Evolutionary conservation across 2,888 invertebrate species (phyloP).

Genomic region (Neoascia interrupta): DNA sequence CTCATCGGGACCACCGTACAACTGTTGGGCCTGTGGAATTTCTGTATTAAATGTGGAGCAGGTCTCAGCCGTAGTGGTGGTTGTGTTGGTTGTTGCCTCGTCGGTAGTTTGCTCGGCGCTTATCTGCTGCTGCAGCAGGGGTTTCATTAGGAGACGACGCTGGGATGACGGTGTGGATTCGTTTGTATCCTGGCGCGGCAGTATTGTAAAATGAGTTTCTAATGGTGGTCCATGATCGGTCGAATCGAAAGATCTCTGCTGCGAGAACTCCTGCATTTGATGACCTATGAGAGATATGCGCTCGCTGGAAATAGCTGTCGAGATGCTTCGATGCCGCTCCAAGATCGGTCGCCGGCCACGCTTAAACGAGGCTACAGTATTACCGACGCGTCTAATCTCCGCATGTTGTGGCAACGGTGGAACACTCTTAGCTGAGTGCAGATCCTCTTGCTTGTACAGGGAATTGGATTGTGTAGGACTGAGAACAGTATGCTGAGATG

Average conservation of each 20-base stretch:
- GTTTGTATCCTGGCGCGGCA: conserved; percentile 55
- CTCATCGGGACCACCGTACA: conserved; percentile 42
- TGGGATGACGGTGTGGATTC: conserved; percentile 72
- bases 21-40: conserved; percentile 70
- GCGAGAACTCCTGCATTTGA: conserved; percentile 73
- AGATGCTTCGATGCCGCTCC: conserved; percentile 77
- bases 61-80: conserved; percentile 77
- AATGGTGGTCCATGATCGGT: conserved; percentile 70
- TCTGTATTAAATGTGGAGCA: conserved; percentile 78
- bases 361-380: conserved; percentile 57
- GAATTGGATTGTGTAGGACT: conserved; percentile 49
- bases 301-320: conserved; percentile 74
- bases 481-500: conserved; percentile 47
- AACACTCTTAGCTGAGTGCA: conserved; percentile 45
- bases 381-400: conserved; percentile 32
- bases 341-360: conserved; percentile 74
- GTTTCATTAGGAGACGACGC: conserved; percentile 72
- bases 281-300: conserved; percentile 73
- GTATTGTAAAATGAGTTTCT: conserved; percentile 76
- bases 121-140: conserved; percentile 76
- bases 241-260: conserved; percentile 69
- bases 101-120: conserved; percentile 76
- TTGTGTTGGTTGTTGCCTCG: conserved; percentile 73
- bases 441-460: conserved; percentile 40
- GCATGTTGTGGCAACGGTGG: conserved; percentile 36